Conservation (phyloP, 1,140 invertebrate genomes). For the Polypedilum pembai region DNA sequence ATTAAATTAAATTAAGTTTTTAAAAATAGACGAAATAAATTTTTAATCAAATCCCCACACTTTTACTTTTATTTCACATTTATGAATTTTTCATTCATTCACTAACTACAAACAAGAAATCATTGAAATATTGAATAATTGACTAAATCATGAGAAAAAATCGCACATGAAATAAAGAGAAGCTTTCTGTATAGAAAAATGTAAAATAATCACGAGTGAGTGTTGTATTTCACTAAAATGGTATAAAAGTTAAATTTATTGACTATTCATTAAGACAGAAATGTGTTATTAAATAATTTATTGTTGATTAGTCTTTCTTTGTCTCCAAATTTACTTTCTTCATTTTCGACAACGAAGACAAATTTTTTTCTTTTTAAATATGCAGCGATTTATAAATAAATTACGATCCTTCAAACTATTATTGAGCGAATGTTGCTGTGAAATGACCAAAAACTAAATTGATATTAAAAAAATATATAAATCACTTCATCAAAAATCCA, state of each 20-base stretch:
- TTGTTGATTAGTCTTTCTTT: background rate
- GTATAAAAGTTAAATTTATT: too few species aligned
- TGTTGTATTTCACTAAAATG: too few species aligned
- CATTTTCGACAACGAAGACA: background rate
- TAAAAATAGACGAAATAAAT: background rate
- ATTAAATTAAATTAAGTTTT: background rate
- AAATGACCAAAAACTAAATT: slow-evolving; percentile 13
- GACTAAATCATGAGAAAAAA: too few species aligned
- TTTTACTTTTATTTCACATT: background rate
- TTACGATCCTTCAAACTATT: background rate
- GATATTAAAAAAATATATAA: background rate
- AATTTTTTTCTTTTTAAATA: background rate
- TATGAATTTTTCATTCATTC: background rate
- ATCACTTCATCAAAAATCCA: background rate
- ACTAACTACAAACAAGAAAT: background rate
- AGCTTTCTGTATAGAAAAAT: too few species aligned
- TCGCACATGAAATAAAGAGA: too few species aligned
- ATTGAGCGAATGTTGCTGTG: background rate
- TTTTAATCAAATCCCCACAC: background rate
- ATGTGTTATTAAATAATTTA: background rate
- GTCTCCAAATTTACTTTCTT: background rate
- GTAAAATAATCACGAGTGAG: too few species aligned
- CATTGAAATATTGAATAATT: background rate
- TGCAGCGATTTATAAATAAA: background rate
- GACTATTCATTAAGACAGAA: background rate